A percentile compares a stretch with the other conserved stretches of the same genome.
phyloP scores from a whole-genome alignment of 1,140 invertebrate species.

The Drosophila fuyamai region DNA sequence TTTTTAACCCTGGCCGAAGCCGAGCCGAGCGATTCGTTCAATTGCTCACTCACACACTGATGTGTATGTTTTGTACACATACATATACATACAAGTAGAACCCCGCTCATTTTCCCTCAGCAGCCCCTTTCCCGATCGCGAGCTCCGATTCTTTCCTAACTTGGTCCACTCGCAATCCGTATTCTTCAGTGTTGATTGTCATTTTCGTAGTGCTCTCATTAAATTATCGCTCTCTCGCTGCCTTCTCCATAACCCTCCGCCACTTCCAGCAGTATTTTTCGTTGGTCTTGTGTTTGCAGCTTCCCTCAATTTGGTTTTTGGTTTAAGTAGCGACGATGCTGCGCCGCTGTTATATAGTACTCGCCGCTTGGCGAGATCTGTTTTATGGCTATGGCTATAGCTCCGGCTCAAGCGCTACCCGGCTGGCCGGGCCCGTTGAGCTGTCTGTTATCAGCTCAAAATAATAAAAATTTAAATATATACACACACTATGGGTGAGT shows the following conservation, averaged over 20 bases:
- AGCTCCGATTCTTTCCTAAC: slow-evolving; percentile 68
- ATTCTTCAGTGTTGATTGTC: slow-evolving; percentile 57
- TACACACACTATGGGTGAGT: slow-evolving; percentile 28
- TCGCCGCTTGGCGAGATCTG: slow-evolving; percentile 70
- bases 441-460: slow-evolving; percentile 82
- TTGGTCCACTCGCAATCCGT: slow-evolving; percentile 64
- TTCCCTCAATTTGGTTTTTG: slow-evolving; percentile 71
- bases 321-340: slow-evolving; percentile 63
- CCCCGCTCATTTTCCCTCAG: slow-evolving; percentile 11
- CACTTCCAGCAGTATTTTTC: slow-evolving; percentile 31
- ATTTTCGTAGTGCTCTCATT: slow-evolving; percentile 65
- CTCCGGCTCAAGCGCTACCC: slow-evolving; percentile 68
- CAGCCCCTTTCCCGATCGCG: slow-evolving; percentile 16
- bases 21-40: slow-evolving; percentile 35
- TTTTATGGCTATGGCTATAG: slow-evolving; percentile 56
- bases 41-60: slow-evolving; percentile 47
- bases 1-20: slow-evolving; percentile 72
- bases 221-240: slow-evolving; percentile 57
- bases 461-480: slow-evolving; percentile 83
- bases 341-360: slow-evolving; percentile 56
- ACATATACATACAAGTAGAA: slow-evolving; percentile 2
- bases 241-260: slow-evolving; percentile 10
- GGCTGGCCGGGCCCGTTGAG: slow-evolving; percentile 50
- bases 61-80: not conserved
- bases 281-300: slow-evolving; percentile 63